Evolutionary conservation across 2,888 invertebrate species (phyloP).

Genomic region (Dendrolimus pini): DNA sequence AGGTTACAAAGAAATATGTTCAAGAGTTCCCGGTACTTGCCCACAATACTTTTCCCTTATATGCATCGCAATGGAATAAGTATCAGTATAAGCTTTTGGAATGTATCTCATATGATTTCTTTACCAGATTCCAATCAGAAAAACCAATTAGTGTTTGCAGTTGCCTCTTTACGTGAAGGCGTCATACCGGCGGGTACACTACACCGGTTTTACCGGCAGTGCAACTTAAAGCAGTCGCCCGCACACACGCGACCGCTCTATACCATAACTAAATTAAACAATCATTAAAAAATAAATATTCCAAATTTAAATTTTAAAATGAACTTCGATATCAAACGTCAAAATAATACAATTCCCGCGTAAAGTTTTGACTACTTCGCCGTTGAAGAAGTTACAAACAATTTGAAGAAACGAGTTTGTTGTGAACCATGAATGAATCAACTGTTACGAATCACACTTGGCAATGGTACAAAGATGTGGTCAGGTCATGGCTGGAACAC

Average conservation of each 20-base stretch:
- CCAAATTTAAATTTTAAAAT: slow-evolving; percentile 17
- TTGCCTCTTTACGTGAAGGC: neutral
- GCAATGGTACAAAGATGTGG: slow-evolving; percentile 57
- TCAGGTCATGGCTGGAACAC: slow-evolving; percentile 77
- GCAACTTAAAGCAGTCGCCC: slow-evolving; percentile 13
- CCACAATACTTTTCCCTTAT: too few species aligned
- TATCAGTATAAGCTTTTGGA: too few species aligned
- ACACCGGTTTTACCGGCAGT: slow-evolving; percentile 37
- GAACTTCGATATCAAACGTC: slow-evolving; percentile 12
- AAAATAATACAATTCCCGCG: slow-evolving; percentile 3
- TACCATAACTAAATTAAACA: slow-evolving; percentile 11
- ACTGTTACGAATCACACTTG: slow-evolving; percentile 43
- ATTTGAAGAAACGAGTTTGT: slow-evolving; percentile 8
- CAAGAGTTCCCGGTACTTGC: too few species aligned
- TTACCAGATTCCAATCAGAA: neutral
- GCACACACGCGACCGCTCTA: slow-evolving; percentile 19
- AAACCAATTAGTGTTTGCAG: neutral
- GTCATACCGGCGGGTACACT: neutral
- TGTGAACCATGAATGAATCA: slow-evolving; percentile 51
- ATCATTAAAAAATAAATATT: slow-evolving; percentile 1
- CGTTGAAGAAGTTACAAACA: slow-evolving; percentile 24
- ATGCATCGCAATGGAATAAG: too few species aligned
- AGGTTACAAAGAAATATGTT: too few species aligned
- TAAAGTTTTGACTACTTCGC: slow-evolving; percentile 26
- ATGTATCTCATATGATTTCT: too few species aligned